Evolutionary conservation across 1,140 invertebrate species (phyloP).

Genomic region (Tyrophagus putrescentiae): DNA sequence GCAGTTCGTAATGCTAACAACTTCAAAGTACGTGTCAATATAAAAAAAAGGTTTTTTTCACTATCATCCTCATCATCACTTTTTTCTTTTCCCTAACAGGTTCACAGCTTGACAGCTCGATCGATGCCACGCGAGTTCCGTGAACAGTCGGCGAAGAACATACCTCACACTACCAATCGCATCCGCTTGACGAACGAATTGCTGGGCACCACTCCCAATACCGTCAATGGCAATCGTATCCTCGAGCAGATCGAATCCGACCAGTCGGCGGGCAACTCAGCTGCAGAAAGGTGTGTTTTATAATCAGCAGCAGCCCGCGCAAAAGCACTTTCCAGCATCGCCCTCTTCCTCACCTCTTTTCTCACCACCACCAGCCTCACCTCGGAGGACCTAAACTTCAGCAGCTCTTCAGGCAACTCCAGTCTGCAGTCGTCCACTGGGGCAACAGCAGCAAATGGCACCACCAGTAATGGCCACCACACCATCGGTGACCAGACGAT

Average conservation of each 20-base stretch:
- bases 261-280: background rate
- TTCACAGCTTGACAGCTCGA: slow-evolving; percentile 64
- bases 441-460: background rate
- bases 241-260: background rate
- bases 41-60: background rate
- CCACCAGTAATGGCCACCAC: background rate
- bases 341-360: background rate
- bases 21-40: background rate
- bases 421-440: background rate
- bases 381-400: background rate
- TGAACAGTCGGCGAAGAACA: slow-evolving; percentile 40
- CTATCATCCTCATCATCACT: background rate
- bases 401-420: background rate
- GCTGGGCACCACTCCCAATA: background rate
- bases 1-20: background rate
- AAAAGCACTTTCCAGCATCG: background rate
- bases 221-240: background rate
- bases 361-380: background rate
- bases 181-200: slow-evolving; percentile 21
- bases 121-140: slow-evolving; percentile 57
- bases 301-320: background rate
- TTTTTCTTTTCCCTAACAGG: slow-evolving; percentile 35
- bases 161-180: slow-evolving; percentile 28
- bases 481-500: slow-evolving; percentile 15
- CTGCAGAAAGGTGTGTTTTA: background rate